These are phyloP conservation scores for Ectemnius cavifrons DNA, from an alignment of 2,888 invertebrate genomes.

Conservation along the genomic window DNA sequence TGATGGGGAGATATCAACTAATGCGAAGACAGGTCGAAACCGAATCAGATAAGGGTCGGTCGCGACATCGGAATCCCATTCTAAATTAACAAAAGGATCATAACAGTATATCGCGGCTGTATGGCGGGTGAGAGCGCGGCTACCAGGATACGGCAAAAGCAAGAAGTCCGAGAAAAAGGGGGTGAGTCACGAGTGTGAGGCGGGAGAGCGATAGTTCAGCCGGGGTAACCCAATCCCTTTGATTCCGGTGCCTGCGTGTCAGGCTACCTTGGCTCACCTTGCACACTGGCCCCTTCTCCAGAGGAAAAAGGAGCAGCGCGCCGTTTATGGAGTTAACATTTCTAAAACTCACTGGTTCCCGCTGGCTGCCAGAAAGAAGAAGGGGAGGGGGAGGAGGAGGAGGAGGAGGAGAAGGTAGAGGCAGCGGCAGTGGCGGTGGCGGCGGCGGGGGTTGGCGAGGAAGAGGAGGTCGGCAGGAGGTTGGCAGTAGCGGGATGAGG, in stretches of 20 bases:
- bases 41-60: too few relatives aligned
- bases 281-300: constrained; percentile 19
- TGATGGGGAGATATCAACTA: too few relatives aligned
- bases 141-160: too few relatives aligned
- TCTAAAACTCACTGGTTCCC: constrained; percentile 77
- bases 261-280: constrained; percentile 14
- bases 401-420: constrained; percentile 68
- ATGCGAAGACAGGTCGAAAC: too few relatives aligned
- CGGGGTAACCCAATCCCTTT: constrained; percentile 48
- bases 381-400: constrained; percentile 64
- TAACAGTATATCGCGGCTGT: too few relatives aligned
- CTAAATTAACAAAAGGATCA: too few relatives aligned
- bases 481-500: background rate
- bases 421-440: constrained; percentile 7
- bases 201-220: too few relatives aligned
- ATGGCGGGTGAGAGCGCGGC: too few relatives aligned
- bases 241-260: constrained; percentile 46
- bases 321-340: constrained; percentile 77
- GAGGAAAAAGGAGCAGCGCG: constrained; percentile 69
- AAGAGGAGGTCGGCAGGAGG: constrained; percentile 8
- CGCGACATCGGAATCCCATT: too few relatives aligned
- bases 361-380: constrained; percentile 49
- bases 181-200: too few relatives aligned
- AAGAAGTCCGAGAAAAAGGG: too few relatives aligned
- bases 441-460: constrained; percentile 12